Evolutionary conservation across 2,888 invertebrate species (phyloP), one percentile per base, ranked within the genome.

Genomic region (Crocallis elinguaria): DNA sequence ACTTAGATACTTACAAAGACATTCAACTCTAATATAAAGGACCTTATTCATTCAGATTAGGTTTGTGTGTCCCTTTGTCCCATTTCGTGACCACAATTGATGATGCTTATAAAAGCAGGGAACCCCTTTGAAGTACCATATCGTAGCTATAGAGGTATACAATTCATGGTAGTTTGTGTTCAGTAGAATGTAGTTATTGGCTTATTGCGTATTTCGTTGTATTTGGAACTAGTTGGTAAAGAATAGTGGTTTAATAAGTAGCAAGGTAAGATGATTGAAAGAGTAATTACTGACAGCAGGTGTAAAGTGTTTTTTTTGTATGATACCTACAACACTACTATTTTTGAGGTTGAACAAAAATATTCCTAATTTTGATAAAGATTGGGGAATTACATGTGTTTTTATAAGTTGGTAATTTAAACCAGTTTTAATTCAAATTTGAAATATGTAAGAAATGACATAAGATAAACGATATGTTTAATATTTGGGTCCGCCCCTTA

Each of bases 121-220:
- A 64, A 66, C 63, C 67, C 63, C 60, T 69, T 37, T 36, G 29
- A 21, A 30, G 64, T 73, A 70, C 88, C 88, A 88, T 88, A 88
- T 88, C 88, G 85, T 88, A 86, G 85, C 85, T 85, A 82, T 78
- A 61, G 21, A 67, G 67, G 69, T 62, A 53, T 42, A 43, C 42
- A 43, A 53, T 49, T 60, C 37, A 37, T 33, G 41, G 64, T 67
- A 63, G 51, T 38, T 38, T 49, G 33, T 25, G 50, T 60, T 41
- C 8, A 25, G 29, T 29, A 6, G 3, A n/a, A 11, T 8, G 8
- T 37, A 42, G 33, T 41, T n/a, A n/a, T n/a, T n/a, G 8, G 6
- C 8, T 19, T 25, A 19, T 21, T 21, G 8, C 14, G 19, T 32
- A 37, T 50, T 50, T 33, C 11, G 16, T 16, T 39, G 4, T 32